Evolutionary conservation across 2,797 vertebrate species (phyloP), one percentile per base, ranked within the genome.

Genomic region (Anas capensis): DNA sequence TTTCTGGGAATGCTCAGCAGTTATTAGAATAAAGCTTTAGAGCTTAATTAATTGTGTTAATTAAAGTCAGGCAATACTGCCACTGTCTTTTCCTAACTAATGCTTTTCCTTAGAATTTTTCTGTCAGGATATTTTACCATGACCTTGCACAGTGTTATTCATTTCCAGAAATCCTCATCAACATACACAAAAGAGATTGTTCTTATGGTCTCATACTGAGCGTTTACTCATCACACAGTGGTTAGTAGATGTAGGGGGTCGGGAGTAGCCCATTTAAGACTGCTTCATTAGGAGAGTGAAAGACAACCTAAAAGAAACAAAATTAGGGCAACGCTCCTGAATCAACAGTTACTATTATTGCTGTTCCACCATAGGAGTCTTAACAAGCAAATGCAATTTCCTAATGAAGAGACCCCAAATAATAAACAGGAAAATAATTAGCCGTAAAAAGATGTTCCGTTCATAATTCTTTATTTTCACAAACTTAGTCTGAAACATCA

Each of bases 201-300:
- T 96, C 82, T 91, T 82, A 34, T 60, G 77, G 89, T 92, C 77
- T 95, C 87, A 92, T 62, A 92, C 91, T 95, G 89, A 64, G 89
- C 88, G 54, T 90, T 95, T 96, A 95, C 95, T 93, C 91, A 96
- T 93, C 91, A 65, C 89, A 87, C 36, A 79, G 72, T 24, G 61
- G 76, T 92, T 54, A 78, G 72, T 80, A 61, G 72, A 66, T 69
- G 69, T 38, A 87, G 89, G 69, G 71, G 46, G 87, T 93, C 4
- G 5, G 72, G 89, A 96, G 79, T 66, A 91, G 79, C 66, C 34
- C 53, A 69, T 95, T 95, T 80, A 82, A 93, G n/a, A 83, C 38
- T 60, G 42, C 95, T 97, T 97, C 93, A 93, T 97, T 97, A 97
- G 80, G 33, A 81, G 65, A 93, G 33, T 91, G 78, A 96, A 82